Percentiles rank a stretch among this genome's conserved stretches.
Evolutionary conservation across 2,113 vertebrate genomes (phyloP).

Genomic region (Limnothrissa miodon): DNA sequence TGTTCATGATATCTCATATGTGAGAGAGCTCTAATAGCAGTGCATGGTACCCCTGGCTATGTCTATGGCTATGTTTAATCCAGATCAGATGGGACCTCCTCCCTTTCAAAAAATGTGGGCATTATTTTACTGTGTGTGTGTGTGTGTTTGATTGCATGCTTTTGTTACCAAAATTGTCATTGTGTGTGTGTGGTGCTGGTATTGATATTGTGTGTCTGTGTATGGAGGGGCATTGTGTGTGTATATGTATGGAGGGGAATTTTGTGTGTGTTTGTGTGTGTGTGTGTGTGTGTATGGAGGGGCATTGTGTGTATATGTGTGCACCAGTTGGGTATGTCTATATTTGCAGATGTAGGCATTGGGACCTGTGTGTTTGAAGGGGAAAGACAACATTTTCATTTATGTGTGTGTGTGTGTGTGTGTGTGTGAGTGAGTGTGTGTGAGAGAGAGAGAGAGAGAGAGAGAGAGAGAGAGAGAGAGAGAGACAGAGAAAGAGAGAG

Average conservation of each 20-base stretch:
- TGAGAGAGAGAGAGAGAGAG: too few species aligned
- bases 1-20: conserved; percentile 19
- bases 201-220: neutral
- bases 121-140: neutral
- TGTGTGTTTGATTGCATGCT: conserved; percentile 1
- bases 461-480: too few species aligned
- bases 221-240: neutral
- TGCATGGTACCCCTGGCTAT: neutral
- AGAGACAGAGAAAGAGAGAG: too few species aligned
- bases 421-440: neutral
- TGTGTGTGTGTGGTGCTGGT: neutral
- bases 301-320: too few species aligned
- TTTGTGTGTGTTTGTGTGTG: too few species aligned
- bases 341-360: too few species aligned
- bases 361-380: too few species aligned
- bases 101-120: neutral
- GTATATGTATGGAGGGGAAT: too few species aligned
- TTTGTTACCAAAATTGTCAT: too few species aligned
- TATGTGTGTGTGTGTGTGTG: neutral
- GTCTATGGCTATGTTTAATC: too few species aligned
- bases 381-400: neutral
- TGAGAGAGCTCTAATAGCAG: conserved; percentile 18
- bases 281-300: too few species aligned
- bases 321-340: too few species aligned
- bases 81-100: neutral